Percentiles rank a stretch among this genome's conserved stretches.
These are phyloP conservation scores for Lacerta agilis DNA, from an alignment of 2,797 vertebrate species.

Conservation along the genomic window DNA sequence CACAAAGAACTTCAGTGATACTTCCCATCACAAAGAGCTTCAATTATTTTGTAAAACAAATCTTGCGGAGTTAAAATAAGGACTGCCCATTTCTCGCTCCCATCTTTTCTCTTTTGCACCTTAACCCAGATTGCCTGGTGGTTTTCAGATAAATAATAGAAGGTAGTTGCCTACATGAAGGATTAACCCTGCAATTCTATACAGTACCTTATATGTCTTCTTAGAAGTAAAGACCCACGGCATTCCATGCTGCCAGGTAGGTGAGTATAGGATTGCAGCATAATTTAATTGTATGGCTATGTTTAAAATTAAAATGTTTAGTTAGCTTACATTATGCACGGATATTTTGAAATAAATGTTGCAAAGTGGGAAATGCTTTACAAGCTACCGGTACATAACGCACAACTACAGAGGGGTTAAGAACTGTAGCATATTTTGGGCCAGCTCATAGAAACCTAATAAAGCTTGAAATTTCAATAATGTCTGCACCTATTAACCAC, in stretches of 20 bases:
- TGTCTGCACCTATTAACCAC: constrained; percentile 40
- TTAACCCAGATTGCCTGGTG: constrained; percentile 53
- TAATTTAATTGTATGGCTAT: constrained; percentile 64
- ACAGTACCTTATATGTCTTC: background rate
- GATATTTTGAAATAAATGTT: constrained; percentile 52
- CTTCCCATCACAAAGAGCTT: constrained; percentile 48
- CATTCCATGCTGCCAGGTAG: background rate
- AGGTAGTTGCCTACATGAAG: constrained; percentile 60
- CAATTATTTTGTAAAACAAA: constrained; percentile 52
- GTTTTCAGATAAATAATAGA: constrained; percentile 48
- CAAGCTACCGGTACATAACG: constrained; percentile 14
- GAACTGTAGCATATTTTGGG: constrained; percentile 47
- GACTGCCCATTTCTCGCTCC: constrained; percentile 62
- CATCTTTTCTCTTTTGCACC: constrained; percentile 59
- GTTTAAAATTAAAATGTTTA: constrained; percentile 65
- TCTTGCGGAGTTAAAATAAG: constrained; percentile 54
- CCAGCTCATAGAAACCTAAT: constrained; percentile 42
- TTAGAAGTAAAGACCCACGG: background rate
- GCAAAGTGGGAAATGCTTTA: constrained; percentile 36
- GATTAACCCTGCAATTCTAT: constrained; percentile 31
- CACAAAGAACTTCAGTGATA: constrained; percentile 49
- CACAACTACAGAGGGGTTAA: constrained; percentile 33
- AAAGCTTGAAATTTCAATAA: constrained; percentile 42
- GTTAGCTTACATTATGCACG: constrained; percentile 53
- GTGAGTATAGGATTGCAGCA: background rate